Evolutionary conservation across 2,797 vertebrate genomes (phyloP).

Genomic region (Neomorphus geoffroyi): DNA sequence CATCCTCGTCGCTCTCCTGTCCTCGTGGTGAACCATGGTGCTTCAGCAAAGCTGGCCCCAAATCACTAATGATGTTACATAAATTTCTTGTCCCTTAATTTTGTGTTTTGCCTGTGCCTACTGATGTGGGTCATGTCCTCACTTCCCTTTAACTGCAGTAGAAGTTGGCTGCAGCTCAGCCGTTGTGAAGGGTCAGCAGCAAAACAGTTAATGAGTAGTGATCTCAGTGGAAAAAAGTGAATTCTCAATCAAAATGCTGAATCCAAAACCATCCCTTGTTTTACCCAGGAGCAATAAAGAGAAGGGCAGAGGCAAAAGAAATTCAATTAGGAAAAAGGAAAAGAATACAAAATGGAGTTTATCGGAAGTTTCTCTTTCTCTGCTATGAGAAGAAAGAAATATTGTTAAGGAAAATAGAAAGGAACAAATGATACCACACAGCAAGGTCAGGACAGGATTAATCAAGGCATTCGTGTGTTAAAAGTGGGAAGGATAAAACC

Average conservation of each 20-base stretch:
- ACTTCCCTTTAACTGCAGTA: background rate
- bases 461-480: slow-evolving; percentile 17
- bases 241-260: background rate
- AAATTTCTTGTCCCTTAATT: background rate
- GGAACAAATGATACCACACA: background rate
- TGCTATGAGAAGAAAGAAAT: slow-evolving; percentile 15
- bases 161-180: background rate
- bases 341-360: background rate
- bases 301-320: background rate
- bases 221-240: background rate
- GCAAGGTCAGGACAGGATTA: background rate
- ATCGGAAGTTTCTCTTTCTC: background rate
- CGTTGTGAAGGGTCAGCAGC: background rate
- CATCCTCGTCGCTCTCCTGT: background rate
- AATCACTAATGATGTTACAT: background rate
- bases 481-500: background rate
- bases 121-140: background rate
- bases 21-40: background rate
- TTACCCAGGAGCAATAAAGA: background rate
- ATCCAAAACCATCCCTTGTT: background rate
- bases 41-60: background rate
- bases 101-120: background rate
- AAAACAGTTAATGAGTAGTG: background rate
- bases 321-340: background rate
- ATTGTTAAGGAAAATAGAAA: background rate